Percentiles rank a stretch among this genome's conserved stretches.
Conservation (phyloP, 1,140 invertebrate species). For the Achatina immaculata region DNA sequence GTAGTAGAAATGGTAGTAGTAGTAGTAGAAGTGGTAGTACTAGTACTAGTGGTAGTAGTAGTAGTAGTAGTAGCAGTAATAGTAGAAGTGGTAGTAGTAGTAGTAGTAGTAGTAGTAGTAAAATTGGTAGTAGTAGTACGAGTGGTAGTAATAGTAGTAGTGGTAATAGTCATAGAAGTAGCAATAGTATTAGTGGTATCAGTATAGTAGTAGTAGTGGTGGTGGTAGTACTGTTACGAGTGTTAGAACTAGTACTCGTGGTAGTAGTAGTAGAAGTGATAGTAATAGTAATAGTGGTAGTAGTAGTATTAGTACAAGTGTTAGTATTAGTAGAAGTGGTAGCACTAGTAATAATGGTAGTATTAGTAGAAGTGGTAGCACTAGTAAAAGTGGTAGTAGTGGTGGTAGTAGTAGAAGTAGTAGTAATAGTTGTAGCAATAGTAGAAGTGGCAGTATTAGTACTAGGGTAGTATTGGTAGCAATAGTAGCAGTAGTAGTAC, state of each 20-base stretch:
- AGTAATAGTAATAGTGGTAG: constrained; percentile 24
- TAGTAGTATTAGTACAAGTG: constrained; percentile 36
- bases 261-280: constrained; percentile 14
- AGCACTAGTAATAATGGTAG: too few species aligned
- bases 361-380: too few species aligned
- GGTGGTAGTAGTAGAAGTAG: constrained; percentile 20
- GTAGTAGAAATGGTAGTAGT: not conserved
- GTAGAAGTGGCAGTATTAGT: constrained; percentile 30
- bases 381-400: too few species aligned
- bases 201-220: constrained; percentile 4
- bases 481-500: constrained; percentile 27
- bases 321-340: not conserved
- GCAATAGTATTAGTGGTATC: constrained; percentile 15
- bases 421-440: constrained; percentile 38
- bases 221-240: constrained; percentile 10
- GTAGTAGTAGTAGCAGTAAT: constrained; percentile 18
- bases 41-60: too few species aligned
- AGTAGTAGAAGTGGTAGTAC: not conserved
- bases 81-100: constrained; percentile 17
- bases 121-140: not conserved
- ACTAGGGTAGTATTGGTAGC: constrained; percentile 27
- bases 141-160: constrained; percentile 3
- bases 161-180: constrained; percentile 20
- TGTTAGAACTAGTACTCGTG: constrained; percentile 14
- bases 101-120: constrained; percentile 20